Evolutionary conservation across 2,888 invertebrate species (phyloP), one percentile per base, ranked within the genome.

Genomic region (Cetonia aurata): DNA sequence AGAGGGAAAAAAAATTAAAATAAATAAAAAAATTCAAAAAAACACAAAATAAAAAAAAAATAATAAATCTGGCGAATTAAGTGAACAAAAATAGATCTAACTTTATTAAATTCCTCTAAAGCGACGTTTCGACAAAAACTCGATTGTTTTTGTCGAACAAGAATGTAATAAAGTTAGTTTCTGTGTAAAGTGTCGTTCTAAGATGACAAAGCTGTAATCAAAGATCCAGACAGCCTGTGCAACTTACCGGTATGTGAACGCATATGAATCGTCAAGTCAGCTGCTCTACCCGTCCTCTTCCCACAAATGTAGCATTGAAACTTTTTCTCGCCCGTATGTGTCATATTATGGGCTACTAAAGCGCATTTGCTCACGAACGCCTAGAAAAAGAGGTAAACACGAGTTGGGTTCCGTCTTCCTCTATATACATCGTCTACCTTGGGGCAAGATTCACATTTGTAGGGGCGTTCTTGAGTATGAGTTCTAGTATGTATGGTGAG

Each of bases 401-500:
- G n/a, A 66, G 50, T 44, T 31, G 9, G 37, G 19, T 31, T 17
- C 9, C 12, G 1, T 19, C 17, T 10, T n/a, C 19, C 6, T 57
- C 12, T 9, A 44, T 3, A n/a, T n/a, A n/a, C n/a, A 17, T n/a
- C 17, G 6, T 50, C 52, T 73, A 81, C 82, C 75, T 83, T 83
- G 4, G 79, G 76, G 68, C 84, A 84, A 10, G 74, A 70, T 31
- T 79, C 77, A 71, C 84, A 84, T 67, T 77, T 78, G 70, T 83
- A 84, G 0, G 84, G 84, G 13, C 79, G 78, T 69, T 84, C 84
- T 67, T 80, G 79, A 0, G 82, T 83, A 69, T 84, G 84, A 0
- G 80, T 83, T 48, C 84, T 75, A 55, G 74, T 81, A 69, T 84
- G 84, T 62, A 84, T 82, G 12, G 79, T 83, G 44, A 84, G 76